Conservation (phyloP, 2,888 invertebrate species). For the Notodonta dromedarius region DNA sequence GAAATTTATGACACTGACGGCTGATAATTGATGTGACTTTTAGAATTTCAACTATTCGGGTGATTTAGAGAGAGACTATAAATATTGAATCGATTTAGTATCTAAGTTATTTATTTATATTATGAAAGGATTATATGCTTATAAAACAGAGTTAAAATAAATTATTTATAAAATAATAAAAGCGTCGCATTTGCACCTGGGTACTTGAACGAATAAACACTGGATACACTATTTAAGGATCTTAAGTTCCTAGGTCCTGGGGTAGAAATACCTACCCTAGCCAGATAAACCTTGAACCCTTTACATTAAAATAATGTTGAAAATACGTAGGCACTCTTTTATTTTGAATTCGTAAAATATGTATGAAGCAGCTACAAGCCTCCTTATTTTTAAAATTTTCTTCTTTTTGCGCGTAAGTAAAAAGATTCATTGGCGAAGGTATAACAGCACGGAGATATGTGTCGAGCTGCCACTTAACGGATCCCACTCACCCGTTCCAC, state of each 20-base stretch:
- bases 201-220: background rate
- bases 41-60: background rate
- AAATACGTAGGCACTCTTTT: too few species aligned
- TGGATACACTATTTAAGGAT: background rate
- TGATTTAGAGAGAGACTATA: too few species aligned
- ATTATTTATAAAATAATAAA: background rate
- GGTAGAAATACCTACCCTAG: too few species aligned
- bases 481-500: conserved; percentile 7
- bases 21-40: background rate
- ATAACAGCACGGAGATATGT: conserved; percentile 13
- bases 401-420: background rate
- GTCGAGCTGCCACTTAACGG: conserved; percentile 20
- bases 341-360: too few species aligned
- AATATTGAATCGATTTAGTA: too few species aligned
- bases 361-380: background rate
- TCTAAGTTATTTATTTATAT: too few species aligned
- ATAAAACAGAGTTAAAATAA: too few species aligned
- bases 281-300: too few species aligned
- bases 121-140: too few species aligned
- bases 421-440: background rate
- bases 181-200: background rate
- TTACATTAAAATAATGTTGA: too few species aligned
- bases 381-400: background rate
- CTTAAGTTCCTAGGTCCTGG: too few species aligned
- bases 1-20: background rate